Evolutionary conservation across 2,113 vertebrate species (phyloP).

Genomic region (Peromyscus maniculatus): DNA sequence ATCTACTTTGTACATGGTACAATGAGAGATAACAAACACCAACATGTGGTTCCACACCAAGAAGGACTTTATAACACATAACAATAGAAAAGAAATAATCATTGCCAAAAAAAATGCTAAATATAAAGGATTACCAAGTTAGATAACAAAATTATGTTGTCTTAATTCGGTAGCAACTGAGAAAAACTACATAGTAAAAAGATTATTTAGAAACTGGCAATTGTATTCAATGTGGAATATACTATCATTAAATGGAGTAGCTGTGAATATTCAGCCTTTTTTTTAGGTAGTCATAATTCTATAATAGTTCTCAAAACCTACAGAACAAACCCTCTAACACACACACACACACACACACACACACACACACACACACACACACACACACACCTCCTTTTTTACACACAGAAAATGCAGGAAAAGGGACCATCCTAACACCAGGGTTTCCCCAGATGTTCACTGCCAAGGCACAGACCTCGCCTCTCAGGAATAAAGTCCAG

Average conservation of each 20-base stretch:
- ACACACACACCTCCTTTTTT: not conserved
- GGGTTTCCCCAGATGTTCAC: not conserved
- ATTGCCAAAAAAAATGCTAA: not conserved
- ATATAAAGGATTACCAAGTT: not conserved
- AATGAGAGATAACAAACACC: not conserved
- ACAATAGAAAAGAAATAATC: not conserved
- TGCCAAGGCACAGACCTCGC: constrained; percentile 36
- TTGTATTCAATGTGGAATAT: not conserved
- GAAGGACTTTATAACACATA: not conserved
- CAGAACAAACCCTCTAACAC: not conserved
- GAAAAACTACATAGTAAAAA: not conserved
- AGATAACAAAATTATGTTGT: constrained; percentile 19
- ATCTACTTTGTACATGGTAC: not conserved
- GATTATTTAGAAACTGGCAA: not conserved
- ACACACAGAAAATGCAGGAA: not conserved
- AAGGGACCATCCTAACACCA: constrained; percentile 53
- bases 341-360: not conserved
- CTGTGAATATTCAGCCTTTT: not conserved
- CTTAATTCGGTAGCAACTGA: not conserved
- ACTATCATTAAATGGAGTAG: not conserved
- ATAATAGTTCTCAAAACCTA: not conserved
- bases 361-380: not conserved
- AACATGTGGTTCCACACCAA: not conserved
- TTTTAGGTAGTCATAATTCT: not conserved
- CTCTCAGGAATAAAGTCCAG: constrained; percentile 37